A percentile compares a stretch with the other conserved stretches of the same genome.
phyloP scores from a whole-genome alignment of 1,140 invertebrate species.

The Bemisia tabaci region DNA sequence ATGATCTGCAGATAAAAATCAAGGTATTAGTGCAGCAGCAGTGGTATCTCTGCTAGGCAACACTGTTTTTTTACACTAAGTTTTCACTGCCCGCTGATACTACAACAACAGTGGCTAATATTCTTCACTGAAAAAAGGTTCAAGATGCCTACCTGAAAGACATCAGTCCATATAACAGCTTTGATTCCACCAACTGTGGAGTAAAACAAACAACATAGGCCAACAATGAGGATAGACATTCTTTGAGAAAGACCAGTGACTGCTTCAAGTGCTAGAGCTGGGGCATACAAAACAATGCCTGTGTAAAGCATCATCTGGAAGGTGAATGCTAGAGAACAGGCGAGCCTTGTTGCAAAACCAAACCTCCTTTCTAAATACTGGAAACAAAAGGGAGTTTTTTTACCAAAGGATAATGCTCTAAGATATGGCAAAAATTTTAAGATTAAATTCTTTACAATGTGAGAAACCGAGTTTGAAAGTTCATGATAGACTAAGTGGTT shows the following conservation, averaged over 20 bases:
- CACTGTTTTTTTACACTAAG: no score
- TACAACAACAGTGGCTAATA: no score
- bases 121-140: constrained; percentile 83
- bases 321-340: constrained; percentile 63
- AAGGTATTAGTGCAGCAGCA: no score
- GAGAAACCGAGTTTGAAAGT: no score
- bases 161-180: constrained; percentile 72
- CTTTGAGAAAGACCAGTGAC: constrained; percentile 63
- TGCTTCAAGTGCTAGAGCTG: constrained; percentile 75
- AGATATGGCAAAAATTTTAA: no score
- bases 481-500: no score
- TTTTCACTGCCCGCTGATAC: no score
- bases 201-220: constrained; percentile 71
- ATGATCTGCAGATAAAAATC: no score
- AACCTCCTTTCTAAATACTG: constrained; percentile 74
- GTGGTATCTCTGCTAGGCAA: no score
- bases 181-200: constrained; percentile 79
- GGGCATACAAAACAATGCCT: constrained; percentile 86
- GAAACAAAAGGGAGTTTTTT: constrained; percentile 63
- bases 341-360: constrained; percentile 37
- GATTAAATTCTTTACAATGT: no score
- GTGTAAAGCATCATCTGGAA: constrained; percentile 85
- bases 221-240: constrained; percentile 64
- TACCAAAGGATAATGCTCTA: constrained; percentile 86
- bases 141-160: constrained; percentile 70